Percentiles rank a stretch among this genome's conserved stretches.
Conservation (phyloP, 2,797 vertebrate species). For the Setipinna tenuifilis region DNA sequence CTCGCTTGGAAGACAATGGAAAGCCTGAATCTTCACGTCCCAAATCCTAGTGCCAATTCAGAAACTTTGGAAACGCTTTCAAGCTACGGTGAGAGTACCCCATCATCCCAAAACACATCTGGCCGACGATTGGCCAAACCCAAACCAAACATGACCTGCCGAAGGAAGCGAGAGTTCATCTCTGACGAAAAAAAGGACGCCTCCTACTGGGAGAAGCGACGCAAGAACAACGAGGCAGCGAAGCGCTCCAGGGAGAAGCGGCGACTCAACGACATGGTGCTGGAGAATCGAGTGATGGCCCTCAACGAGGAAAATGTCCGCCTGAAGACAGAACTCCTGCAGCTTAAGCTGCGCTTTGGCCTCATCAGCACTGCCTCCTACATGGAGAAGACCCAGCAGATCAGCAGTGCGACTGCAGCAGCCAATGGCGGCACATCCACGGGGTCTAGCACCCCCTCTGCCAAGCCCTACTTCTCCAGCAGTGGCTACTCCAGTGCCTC, state of each 20-base stretch:
- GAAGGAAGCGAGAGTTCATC: constrained; percentile 84
- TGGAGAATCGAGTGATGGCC: constrained; percentile 82
- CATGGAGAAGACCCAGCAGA: constrained; percentile 82
- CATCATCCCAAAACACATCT: constrained; percentile 62
- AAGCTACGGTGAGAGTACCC: constrained; percentile 62
- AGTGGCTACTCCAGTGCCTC: constrained; percentile 78
- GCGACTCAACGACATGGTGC: constrained; percentile 82
- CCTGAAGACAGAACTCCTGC: constrained; percentile 81
- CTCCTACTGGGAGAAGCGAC: constrained; percentile 84
- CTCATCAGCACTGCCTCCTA: constrained; percentile 80
- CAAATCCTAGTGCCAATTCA: constrained; percentile 64
- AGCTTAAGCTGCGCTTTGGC: constrained; percentile 82
- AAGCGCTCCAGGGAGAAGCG: constrained; percentile 85
- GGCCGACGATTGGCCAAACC: constrained; percentile 65
- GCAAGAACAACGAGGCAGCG: constrained; percentile 87
- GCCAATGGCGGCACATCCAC: constrained; percentile 55
- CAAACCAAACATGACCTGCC: constrained; percentile 69
- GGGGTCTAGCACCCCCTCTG: constrained; percentile 59
- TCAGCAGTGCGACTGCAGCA: constrained; percentile 57
- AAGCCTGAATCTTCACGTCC: constrained; percentile 69
- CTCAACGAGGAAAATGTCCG: constrained; percentile 84
- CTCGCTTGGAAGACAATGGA: constrained; percentile 70
- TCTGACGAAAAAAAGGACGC: constrained; percentile 87
- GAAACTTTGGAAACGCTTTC: constrained; percentile 64
- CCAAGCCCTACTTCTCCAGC: constrained; percentile 73